Evolutionary conservation across 2,888 invertebrate species (phyloP).

Genomic region (Eristalis tenax): DNA sequence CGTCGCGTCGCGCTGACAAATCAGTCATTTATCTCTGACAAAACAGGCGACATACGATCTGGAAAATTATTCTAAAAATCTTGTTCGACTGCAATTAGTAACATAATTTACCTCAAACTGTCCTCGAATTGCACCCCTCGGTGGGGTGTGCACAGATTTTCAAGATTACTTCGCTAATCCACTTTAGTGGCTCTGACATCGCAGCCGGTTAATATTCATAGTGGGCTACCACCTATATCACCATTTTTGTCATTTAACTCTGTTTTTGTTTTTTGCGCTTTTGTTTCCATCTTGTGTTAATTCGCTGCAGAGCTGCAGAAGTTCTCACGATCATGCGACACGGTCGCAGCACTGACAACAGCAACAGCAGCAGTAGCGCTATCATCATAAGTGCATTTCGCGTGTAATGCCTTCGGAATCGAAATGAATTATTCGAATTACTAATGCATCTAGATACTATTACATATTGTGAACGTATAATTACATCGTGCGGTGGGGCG

Average conservation of each 20-base stretch:
- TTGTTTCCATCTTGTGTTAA: background rate
- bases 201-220: conserved; percentile 63
- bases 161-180: conserved; percentile 5
- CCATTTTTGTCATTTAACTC: conserved; percentile 56
- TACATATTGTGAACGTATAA: conserved; percentile 64
- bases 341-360: conserved; percentile 20
- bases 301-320: conserved; percentile 34
- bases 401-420: conserved; percentile 66
- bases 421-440: conserved; percentile 68
- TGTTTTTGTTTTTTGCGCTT: conserved; percentile 6
- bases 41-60: conserved; percentile 17
- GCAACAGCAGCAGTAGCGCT: background rate
- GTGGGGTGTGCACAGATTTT: background rate
- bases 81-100: conserved; percentile 52
- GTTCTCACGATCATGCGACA: conserved; percentile 70
- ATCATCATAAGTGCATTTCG: conserved; percentile 65
- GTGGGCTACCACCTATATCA: conserved; percentile 31
- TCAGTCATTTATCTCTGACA: background rate
- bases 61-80: conserved; percentile 45
- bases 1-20: background rate
- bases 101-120: conserved; percentile 48
- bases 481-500: conserved; percentile 40
- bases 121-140: conserved; percentile 46
- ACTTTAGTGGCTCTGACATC: conserved; percentile 35
- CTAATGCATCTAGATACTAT: conserved; percentile 70